Base-by-base conservation (phyloP, 2,113 vertebrate species). In the Alligator mississippiensis region DNA sequence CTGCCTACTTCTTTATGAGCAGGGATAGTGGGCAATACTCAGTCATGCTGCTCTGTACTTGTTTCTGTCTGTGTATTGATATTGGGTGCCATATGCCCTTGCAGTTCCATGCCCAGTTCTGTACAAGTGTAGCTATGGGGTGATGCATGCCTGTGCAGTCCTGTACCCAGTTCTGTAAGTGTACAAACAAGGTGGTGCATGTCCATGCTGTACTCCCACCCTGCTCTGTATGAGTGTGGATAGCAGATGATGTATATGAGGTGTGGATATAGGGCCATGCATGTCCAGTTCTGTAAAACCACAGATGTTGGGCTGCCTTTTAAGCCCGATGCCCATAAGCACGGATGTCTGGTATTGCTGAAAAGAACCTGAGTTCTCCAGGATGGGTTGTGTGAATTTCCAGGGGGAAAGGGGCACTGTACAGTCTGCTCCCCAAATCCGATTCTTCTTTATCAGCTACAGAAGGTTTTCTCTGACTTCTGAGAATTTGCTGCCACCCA, bases 71-170 rank as follows among this genome's bases (percentile, higher is more conserved):
- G 34, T 58, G 47, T 18, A 68, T 70, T 61, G 82, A 27, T 34
- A 79, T n/a, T 70, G 59, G 47, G 76, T 63, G 57, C 58, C 55
- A 14, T n/a, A 16, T 62, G 19, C 21, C 27, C 25, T 24, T 63
- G 76, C 54, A 58, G 59, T 58, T 70, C 57, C 57, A 25, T 80
- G 30, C 76, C 30, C 28, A 19, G 22, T 64, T 22, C 54, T 64
- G 66, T 85, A 25, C n/a, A 28, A 75, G 47, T 60, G 59, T 62
- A 58, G 60, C 22, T 18, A 18, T 59, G 76, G 87, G 74, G 74
- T 61, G 90, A 74, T 89, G 95, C 95, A 96, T 97, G 96, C 82
- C 78, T 66, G 81, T 78, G 61, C 76, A 61, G 63, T 89, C 64
- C 87, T 66, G 84, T 82, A 28, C 38, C 59, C 74, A 21, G 63